Percentiles rank a stretch among this genome's conserved stretches.
phyloP scores from a whole-genome alignment of 2,797 vertebrate genomes.

The Enteromius fasciolatus region DNA sequence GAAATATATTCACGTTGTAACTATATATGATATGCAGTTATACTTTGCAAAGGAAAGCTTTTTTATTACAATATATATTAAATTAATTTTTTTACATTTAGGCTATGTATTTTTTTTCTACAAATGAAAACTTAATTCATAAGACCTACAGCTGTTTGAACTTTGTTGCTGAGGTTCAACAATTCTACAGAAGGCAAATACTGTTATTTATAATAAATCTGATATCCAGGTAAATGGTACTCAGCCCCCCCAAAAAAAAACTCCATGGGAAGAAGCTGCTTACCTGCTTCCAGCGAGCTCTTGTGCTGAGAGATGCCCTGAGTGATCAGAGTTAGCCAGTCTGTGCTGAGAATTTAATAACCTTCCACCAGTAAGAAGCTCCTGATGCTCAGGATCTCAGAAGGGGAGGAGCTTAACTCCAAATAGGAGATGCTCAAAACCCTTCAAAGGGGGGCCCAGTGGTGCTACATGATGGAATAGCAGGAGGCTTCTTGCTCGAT shows the following conservation, averaged over 20 bases:
- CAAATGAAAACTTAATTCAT: not conserved
- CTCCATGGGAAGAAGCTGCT: slow-evolving; percentile 7
- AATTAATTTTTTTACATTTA: not conserved
- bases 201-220: not conserved
- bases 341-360: slow-evolving; percentile 47
- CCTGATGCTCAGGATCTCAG: slow-evolving; percentile 37
- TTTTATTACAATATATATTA: not conserved
- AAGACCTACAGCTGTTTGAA: not conserved
- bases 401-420: slow-evolving; percentile 55
- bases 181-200: not conserved
- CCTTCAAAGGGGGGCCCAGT: slow-evolving; percentile 15
- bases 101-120: not conserved
- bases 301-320: slow-evolving; percentile 26
- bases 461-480: slow-evolving; percentile 37
- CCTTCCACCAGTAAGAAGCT: slow-evolving; percentile 54
- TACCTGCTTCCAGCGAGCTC: slow-evolving; percentile 44
- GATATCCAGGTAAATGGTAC: not conserved
- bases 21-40: no score
- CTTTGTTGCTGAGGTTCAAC: no score
- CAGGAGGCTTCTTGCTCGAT: not conserved
- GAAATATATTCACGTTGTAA: no score
- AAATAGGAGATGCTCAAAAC: slow-evolving; percentile 34
- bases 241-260: not conserved
- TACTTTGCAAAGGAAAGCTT: no score
- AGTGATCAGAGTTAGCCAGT: slow-evolving; percentile 22